Percentiles rank a stretch among this genome's conserved stretches.
phyloP scores from a whole-genome alignment of 2,113 vertebrate genomes.

The Polyodon spathula region DNA sequence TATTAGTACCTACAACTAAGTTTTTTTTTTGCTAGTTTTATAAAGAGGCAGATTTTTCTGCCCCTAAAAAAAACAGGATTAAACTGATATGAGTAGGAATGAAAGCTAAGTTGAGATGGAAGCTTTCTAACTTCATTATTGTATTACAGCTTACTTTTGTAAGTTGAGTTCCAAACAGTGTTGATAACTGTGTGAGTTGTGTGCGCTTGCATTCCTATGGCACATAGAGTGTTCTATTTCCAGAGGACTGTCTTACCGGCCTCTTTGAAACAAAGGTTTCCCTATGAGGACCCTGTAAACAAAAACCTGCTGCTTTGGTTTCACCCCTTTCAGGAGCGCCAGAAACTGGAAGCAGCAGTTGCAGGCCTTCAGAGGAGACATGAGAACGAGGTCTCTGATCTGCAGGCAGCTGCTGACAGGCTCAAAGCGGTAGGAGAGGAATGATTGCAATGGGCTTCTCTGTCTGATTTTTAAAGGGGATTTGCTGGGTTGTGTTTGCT shows the following conservation, averaged over 20 bases:
- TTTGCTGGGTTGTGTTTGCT: not conserved
- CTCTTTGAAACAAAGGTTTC: conserved; percentile 38
- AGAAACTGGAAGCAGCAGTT: conserved; percentile 44
- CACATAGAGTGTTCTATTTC: no score
- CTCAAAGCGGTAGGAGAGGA: conserved; percentile 42
- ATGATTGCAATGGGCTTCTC: not conserved
- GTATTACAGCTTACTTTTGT: no score
- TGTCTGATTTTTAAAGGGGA: not conserved
- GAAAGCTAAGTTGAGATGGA: no score
- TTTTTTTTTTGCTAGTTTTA: no score
- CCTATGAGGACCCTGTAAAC: conserved; percentile 35
- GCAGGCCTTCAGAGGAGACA: conserved; percentile 46
- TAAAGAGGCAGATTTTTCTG: no score
- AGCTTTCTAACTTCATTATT: no score
- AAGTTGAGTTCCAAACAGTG: no score
- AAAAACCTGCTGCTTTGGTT: conserved; percentile 32
- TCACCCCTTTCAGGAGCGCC: conserved; percentile 49
- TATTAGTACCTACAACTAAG: no score
- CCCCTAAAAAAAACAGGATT: no score
- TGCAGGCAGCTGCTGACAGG: conserved; percentile 44
- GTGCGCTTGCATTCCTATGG: conserved; percentile 28
- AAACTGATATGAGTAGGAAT: no score
- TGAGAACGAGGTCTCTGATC: conserved; percentile 41
- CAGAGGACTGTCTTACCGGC: conserved; percentile 13
- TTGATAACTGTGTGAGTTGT: no score